A percentile compares a stretch with the other conserved stretches of the same genome.
Conservation (phyloP, 2,113 vertebrate species). For the Pseudolaguvia tuberculata region DNA sequence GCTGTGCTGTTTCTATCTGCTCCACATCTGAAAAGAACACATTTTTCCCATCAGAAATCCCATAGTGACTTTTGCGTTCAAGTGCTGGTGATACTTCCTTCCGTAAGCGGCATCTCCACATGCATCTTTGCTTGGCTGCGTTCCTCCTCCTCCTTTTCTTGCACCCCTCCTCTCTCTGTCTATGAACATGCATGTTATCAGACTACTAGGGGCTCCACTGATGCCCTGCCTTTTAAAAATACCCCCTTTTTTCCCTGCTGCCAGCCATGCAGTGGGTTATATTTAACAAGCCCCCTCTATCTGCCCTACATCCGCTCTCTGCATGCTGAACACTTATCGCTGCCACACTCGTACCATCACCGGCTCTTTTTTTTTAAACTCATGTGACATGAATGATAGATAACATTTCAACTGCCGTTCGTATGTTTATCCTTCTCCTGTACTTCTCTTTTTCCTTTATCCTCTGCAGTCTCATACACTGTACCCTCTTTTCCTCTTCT, state of each 20-base stretch:
- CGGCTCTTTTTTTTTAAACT: conserved; percentile 67
- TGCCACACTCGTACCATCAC: conserved; percentile 43
- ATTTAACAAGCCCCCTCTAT: conserved; percentile 68
- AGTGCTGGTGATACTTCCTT: conserved; percentile 63
- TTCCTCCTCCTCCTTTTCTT: conserved; percentile 26
- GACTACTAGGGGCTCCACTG: conserved; percentile 64
- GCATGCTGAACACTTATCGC: conserved; percentile 67
- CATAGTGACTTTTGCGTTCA: conserved; percentile 67
- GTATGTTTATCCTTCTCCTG: conserved; percentile 51
- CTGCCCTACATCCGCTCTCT: conserved; percentile 61
- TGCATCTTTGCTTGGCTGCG: conserved; percentile 53
- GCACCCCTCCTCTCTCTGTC: conserved; percentile 15
- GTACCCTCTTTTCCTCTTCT: too few species aligned
- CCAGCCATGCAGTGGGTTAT: conserved; percentile 68
- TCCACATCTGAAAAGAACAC: conserved; percentile 74
- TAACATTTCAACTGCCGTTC: conserved; percentile 68
- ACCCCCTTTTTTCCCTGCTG: conserved; percentile 65
- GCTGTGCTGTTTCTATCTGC: conserved; percentile 67
- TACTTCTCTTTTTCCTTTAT: conserved; percentile 36
- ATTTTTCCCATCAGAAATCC: conserved; percentile 76
- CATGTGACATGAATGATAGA: conserved; percentile 67
- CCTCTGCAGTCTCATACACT: conserved; percentile 4
- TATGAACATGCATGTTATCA: conserved; percentile 67
- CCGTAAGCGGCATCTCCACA: conserved; percentile 58
- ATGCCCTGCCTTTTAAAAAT: conserved; percentile 72